Conservation (phyloP, 2,888 invertebrate genomes). For the Xestobium rufovillosum region DNA sequence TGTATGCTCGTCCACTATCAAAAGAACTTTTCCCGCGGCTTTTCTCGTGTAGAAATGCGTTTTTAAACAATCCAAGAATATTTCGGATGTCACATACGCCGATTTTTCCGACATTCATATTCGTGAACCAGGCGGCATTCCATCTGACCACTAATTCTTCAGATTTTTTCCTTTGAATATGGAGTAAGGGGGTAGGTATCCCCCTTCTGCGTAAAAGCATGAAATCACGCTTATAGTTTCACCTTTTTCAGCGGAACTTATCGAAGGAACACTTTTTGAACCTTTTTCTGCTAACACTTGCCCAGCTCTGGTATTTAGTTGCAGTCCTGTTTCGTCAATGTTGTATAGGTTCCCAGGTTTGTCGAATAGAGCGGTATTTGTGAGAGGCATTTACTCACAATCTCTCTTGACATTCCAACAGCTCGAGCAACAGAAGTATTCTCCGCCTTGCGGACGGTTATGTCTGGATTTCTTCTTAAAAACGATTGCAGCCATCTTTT, state of each 20-base stretch:
- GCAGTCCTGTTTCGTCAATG: slow-evolving; percentile 6
- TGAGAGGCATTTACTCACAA: too few relatives aligned
- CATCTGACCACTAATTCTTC: slow-evolving; percentile 15
- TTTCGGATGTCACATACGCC: slow-evolving; percentile 15
- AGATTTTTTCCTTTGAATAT: slow-evolving; percentile 20
- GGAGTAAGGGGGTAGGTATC: slow-evolving; percentile 17
- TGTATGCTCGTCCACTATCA: slow-evolving; percentile 6
- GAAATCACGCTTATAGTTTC: slow-evolving; percentile 17
- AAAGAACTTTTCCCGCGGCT: slow-evolving; percentile 2
- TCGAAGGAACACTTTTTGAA: too few relatives aligned
- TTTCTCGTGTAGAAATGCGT: slow-evolving; percentile 13
- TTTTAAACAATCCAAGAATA: slow-evolving; percentile 16
- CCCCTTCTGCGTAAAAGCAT: slow-evolving; percentile 18
- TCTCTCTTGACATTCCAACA: too few relatives aligned
- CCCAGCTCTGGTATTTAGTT: slow-evolving; percentile 5
- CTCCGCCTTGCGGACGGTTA: slow-evolving; percentile 6
- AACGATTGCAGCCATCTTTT: slow-evolving; percentile 4
- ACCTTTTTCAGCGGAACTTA: slow-evolving; percentile 14
- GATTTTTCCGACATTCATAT: slow-evolving; percentile 20
- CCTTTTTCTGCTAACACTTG: slow-evolving; percentile 5
- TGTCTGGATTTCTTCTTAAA: background rate
- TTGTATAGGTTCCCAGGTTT: slow-evolving; percentile 9
- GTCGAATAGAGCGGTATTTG: slow-evolving; percentile 3
- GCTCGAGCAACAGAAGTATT: slow-evolving; percentile 7
- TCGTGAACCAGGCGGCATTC: slow-evolving; percentile 16